Conservation (phyloP, 2,797 vertebrate species). For the Notoglanidium macrostoma region DNA sequence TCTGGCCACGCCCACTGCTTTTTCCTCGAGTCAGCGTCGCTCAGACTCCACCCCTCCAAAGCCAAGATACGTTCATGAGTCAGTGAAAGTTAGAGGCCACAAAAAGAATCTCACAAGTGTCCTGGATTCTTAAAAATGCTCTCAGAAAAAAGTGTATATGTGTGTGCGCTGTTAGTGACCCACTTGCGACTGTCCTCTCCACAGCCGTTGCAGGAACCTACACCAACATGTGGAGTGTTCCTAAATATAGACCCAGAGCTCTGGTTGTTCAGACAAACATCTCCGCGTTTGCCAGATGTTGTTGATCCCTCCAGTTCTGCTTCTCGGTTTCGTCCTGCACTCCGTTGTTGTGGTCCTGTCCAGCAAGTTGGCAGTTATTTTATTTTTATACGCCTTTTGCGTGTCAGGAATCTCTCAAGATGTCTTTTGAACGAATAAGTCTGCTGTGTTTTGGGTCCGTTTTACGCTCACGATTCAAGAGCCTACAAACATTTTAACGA, state of each 20-base stretch:
- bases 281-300: slow-evolving; percentile 37
- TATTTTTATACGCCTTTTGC: slow-evolving; percentile 20
- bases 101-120: background rate
- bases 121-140: background rate
- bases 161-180: background rate
- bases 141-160: background rate
- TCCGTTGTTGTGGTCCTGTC: background rate
- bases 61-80: background rate
- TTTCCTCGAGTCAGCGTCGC: background rate
- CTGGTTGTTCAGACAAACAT: slow-evolving; percentile 60
- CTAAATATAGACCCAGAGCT: slow-evolving; percentile 68
- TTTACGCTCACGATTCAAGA: background rate
- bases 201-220: slow-evolving; percentile 63
- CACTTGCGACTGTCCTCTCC: slow-evolving; percentile 43
- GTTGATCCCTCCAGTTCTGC: slow-evolving; percentile 13
- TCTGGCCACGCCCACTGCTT: background rate
- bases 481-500: slow-evolving; percentile 5
- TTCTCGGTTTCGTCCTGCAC: background rate
- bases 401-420: slow-evolving; percentile 10
- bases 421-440: background rate
- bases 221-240: slow-evolving; percentile 54
- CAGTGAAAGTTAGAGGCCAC: background rate
- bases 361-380: background rate
- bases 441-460: background rate
- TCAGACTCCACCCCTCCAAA: background rate